Percentiles rank a stretch among this genome's conserved stretches.
Conservation (phyloP, 1,140 invertebrate genomes). For the Drosophila varians region DNA sequence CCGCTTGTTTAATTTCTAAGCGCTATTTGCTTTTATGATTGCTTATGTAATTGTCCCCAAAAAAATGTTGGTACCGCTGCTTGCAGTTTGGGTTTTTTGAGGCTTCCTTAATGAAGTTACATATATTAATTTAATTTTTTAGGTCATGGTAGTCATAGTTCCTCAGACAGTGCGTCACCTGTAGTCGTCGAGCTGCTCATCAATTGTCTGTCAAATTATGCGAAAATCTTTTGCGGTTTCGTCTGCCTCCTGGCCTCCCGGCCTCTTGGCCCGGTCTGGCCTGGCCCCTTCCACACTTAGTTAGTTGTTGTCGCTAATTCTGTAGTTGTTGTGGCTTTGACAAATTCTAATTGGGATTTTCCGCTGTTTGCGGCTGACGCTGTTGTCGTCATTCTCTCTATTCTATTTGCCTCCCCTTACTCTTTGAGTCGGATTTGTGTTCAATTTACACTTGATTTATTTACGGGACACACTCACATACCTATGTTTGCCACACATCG, state of each 20-base stretch:
- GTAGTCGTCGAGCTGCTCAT: constrained; percentile 1
- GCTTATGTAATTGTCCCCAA: constrained; percentile 1
- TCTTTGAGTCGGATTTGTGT: constrained; percentile 45
- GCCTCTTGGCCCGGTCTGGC: neutral
- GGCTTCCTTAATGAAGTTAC: too few species aligned
- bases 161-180: constrained; percentile 13
- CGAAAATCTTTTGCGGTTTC: constrained; percentile 15
- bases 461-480: constrained; percentile 27
- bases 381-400: constrained; percentile 23
- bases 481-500: constrained; percentile 3
- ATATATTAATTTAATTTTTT: constrained; percentile 52
- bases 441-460: constrained; percentile 68
- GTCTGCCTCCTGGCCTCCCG: neutral
- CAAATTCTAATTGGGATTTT: constrained; percentile 67
- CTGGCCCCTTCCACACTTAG: too few species aligned
- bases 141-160: constrained; percentile 29
- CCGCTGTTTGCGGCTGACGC: constrained; percentile 37
- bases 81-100: constrained; percentile 6
- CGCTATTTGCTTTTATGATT: constrained; percentile 17
- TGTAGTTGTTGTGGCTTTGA: constrained; percentile 33
- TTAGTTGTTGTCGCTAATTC: constrained; percentile 13
- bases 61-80: neutral
- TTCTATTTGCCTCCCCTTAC: constrained; percentile 2
- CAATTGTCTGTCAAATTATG: constrained; percentile 42
- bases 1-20: constrained; percentile 43